A percentile compares a stretch with the other conserved stretches of the same genome.
Evolutionary conservation across 2,888 invertebrate species (phyloP).

Genomic region (Perdita meconis): DNA sequence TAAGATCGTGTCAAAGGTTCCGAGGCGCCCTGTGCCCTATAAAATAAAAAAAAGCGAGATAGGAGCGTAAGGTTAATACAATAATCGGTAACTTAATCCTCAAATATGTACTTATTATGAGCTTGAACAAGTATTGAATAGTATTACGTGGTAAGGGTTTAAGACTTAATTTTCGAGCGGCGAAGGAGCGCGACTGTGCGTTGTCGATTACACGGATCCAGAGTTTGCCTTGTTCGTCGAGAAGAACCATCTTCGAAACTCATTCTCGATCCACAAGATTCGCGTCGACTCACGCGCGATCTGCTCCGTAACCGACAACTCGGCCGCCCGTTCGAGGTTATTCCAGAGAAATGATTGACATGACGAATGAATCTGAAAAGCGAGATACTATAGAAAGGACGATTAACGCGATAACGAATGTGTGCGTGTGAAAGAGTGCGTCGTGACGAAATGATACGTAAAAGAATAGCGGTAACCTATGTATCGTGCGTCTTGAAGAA

Average conservation of each 20-base stretch:
- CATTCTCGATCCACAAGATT: slow-evolving; percentile 1
- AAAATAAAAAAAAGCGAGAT: slow-evolving; percentile 37
- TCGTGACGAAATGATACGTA: slow-evolving; percentile 60
- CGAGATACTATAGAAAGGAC: background rate
- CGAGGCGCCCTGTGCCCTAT: slow-evolving; percentile 15
- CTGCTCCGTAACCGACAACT: background rate
- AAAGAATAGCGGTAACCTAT: slow-evolving; percentile 64
- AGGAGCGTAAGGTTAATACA: slow-evolving; percentile 72
- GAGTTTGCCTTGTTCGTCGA: background rate
- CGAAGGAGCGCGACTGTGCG: background rate
- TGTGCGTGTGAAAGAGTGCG: slow-evolving; percentile 25
- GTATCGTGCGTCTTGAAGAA: slow-evolving; percentile 73
- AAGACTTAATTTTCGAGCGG: slow-evolving; percentile 46
- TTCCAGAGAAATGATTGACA: slow-evolving; percentile 11
- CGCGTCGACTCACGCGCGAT: slow-evolving; percentile 2
- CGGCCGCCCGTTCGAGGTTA: slow-evolving; percentile 17
- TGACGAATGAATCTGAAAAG: slow-evolving; percentile 3
- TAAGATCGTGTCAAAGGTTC: background rate
- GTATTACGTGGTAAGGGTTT: slow-evolving; percentile 76
- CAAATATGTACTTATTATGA: slow-evolving; percentile 83
- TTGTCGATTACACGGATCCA: slow-evolving; percentile 5
- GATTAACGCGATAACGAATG: too few species aligned
- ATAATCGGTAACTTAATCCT: slow-evolving; percentile 78
- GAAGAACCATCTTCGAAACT: background rate
- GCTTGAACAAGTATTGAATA: slow-evolving; percentile 83